These are phyloP conservation scores for Leistus spinibarbis DNA, from an alignment of 2,888 invertebrate genomes.

Conservation along the genomic window DNA sequence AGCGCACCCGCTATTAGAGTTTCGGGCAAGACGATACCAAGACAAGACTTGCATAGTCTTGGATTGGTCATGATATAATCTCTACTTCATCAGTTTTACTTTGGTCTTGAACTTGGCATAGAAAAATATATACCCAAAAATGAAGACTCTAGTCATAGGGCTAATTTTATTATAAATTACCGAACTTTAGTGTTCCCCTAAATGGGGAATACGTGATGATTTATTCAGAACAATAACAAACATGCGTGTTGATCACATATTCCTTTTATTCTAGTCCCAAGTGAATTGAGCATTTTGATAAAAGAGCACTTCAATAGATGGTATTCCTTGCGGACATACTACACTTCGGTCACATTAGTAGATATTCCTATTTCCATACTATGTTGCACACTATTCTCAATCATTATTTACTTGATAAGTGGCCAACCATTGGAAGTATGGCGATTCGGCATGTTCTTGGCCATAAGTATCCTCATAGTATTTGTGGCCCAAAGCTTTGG, in stretches of 20 bases:
- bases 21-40: no score
- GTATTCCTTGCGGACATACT: conserved; percentile 86
- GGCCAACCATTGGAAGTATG: conserved; percentile 81
- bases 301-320: conserved; percentile 90
- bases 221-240: background rate
- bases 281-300: conserved; percentile 78
- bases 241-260: background rate
- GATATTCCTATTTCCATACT: conserved; percentile 79
- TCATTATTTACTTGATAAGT: conserved; percentile 87
- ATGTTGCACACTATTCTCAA: conserved; percentile 72
- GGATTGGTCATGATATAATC: no score
- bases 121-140: no score
- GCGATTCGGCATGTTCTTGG: conserved; percentile 85
- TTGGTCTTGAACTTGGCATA: no score
- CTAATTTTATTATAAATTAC: no score
- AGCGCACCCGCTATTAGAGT: no score
- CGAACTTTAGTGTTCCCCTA: no score
- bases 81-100: no score
- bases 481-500: conserved; percentile 94
- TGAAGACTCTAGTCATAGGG: no score
- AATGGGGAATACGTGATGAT: no score
- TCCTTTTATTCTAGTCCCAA: conserved; percentile 67
- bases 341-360: conserved; percentile 74
- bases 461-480: conserved; percentile 79
- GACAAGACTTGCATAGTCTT: no score